Evolutionary conservation across 2,888 invertebrate species (phyloP).

Genomic region (Leptopilina drosophilae): DNA sequence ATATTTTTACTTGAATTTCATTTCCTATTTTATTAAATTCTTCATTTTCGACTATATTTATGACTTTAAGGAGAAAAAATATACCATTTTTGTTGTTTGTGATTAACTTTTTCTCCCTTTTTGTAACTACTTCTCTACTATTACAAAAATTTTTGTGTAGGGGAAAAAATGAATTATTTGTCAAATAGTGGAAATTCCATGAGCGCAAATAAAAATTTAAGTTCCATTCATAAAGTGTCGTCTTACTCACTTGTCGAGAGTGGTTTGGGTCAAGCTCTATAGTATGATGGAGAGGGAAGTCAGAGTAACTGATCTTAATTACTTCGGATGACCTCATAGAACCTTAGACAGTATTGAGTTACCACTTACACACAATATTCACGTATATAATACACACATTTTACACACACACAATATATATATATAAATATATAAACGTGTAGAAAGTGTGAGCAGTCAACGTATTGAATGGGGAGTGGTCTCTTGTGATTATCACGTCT

Average conservation of each 20-base stretch:
- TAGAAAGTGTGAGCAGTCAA: conserved; percentile 5
- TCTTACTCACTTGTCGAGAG: conserved; percentile 46
- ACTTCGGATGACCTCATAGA: conserved; percentile 75
- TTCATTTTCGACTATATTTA: too few relatives aligned
- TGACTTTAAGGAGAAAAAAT: too few relatives aligned
- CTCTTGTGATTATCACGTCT: neutral
- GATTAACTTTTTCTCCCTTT: too few relatives aligned
- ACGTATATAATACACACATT: too few relatives aligned
- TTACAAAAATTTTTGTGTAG: too few relatives aligned
- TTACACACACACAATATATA: too few relatives aligned
- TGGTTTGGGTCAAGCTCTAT: conserved; percentile 16
- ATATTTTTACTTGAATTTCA: too few relatives aligned
- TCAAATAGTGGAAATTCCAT: conserved; percentile 24
- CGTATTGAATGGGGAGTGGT: conserved; percentile 25
- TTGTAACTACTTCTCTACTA: too few relatives aligned
- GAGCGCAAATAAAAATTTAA: neutral
- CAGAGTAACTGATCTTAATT: conserved; percentile 75
- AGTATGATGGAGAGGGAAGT: conserved; percentile 57
- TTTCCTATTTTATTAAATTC: too few relatives aligned
- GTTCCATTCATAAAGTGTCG: conserved; percentile 33
- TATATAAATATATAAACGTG: neutral
- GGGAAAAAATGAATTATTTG: too few relatives aligned
- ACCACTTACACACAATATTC: conserved; percentile 50
- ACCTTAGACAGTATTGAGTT: conserved; percentile 70
- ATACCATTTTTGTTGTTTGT: too few relatives aligned